A percentile compares a stretch with the other conserved stretches of the same genome.
Conservation (phyloP, 2,888 invertebrate species). For the Drosophila histrio region DNA sequence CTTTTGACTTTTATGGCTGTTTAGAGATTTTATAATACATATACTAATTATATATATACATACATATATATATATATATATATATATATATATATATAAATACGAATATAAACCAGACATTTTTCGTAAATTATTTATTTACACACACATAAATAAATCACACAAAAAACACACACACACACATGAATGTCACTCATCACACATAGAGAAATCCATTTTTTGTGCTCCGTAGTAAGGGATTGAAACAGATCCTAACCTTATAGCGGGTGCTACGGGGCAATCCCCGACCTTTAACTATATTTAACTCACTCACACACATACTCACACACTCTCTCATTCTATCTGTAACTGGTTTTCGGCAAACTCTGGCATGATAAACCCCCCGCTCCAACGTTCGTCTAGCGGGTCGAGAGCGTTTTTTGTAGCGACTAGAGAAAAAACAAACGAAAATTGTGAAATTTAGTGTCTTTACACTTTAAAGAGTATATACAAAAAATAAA, state of each 20-base stretch:
- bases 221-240: constrained; percentile 19
- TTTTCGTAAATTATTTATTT: constrained; percentile 58
- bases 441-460: constrained; percentile 81
- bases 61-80: constrained; percentile 19
- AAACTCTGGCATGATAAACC: constrained; percentile 27
- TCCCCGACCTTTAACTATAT: constrained; percentile 19
- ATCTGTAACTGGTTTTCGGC: constrained; percentile 20
- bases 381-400: constrained; percentile 22
- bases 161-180: neutral
- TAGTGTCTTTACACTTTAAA: constrained; percentile 82
- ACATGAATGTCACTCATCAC: constrained; percentile 17
- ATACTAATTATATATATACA: constrained; percentile 52
- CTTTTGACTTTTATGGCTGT: constrained; percentile 83
- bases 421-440: constrained; percentile 49
- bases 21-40: constrained; percentile 77
- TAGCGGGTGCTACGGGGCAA: constrained; percentile 9
- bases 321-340: constrained; percentile 2
- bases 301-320: constrained; percentile 7
- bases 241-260: neutral
- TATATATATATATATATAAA: constrained; percentile 55
- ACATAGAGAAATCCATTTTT: constrained; percentile 26
- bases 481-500: constrained; percentile 56
- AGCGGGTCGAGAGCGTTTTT: constrained; percentile 31
- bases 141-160: constrained; percentile 5
- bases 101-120: constrained; percentile 29